Conservation (phyloP, 2,113 vertebrate genomes). For the Lamprologus tigripictilis region DNA sequence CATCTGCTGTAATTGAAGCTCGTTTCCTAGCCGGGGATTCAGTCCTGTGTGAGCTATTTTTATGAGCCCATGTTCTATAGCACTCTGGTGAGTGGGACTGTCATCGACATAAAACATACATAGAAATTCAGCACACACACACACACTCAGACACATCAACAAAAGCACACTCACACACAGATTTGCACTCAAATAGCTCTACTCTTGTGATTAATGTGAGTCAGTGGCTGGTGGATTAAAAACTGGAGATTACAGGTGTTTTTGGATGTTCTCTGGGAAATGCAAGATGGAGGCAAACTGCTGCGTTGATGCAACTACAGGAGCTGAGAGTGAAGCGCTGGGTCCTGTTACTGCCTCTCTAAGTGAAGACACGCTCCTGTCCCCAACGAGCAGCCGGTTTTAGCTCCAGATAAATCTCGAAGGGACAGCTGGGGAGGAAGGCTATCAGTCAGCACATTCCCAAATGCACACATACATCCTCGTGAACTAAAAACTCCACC, state of each 20-base stretch:
- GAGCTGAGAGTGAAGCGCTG: not conserved
- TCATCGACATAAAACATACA: not conserved
- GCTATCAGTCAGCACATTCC: constrained; percentile 65
- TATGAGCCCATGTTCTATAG: constrained; percentile 42
- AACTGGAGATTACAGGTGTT: constrained; percentile 33
- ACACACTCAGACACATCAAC: not conserved
- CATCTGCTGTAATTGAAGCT: constrained; percentile 63
- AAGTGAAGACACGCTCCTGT: constrained; percentile 36
- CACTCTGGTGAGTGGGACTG: not conserved
- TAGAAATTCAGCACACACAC: not conserved
- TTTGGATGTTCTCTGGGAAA: constrained; percentile 1
- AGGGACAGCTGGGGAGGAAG: constrained; percentile 59
- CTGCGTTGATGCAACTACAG: not conserved
- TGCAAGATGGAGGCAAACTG: not conserved
- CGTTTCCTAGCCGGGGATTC: constrained; percentile 47
- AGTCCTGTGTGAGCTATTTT: constrained; percentile 48
- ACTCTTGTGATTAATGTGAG: constrained; percentile 23
- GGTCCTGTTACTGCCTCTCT: constrained; percentile 50
- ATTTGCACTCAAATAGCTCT: not conserved
- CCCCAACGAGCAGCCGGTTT: constrained; percentile 46
- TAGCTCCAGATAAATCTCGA: constrained; percentile 67
- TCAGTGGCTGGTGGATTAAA: constrained; percentile 15
- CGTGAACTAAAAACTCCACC: constrained; percentile 37
- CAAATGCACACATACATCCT: constrained; percentile 37
- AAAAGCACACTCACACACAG: not conserved